Evolutionary conservation across 2,113 vertebrate species (phyloP), one percentile per base, ranked within the genome.

Genomic region (Etheostoma cragini): DNA sequence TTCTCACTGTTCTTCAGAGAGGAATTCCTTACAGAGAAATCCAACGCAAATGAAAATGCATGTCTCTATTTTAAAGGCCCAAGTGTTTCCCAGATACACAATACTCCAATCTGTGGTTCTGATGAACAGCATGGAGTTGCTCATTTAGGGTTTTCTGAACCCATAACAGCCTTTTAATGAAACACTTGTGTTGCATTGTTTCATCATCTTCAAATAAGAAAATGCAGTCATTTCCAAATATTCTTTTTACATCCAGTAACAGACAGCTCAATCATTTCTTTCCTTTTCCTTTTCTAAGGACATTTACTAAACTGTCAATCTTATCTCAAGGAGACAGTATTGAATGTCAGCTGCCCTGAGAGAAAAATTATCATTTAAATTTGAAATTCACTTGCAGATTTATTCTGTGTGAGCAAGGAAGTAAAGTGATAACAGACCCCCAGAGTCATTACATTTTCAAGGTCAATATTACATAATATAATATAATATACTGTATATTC

Each of bases 311-410:
- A 24, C 56, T 49, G n/a, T 54, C 58, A 57, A 50, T 76, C 69
- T 73, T 69, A 63, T 81, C 24, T 80, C 89, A 86, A 87, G 66
- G 73, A 81, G 72, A 87, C 14, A n/a, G 53, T 8, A 24, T 14
- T 35, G 64, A 86, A 71, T 72, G 50, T 35, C 53, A 52, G 66
- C 80, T 80, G 65, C 63, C 66, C 60, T 62, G 72, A 57, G 19
- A 76, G n/a, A 81, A 78, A 42, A 60, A 63, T 38, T 66, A 78
- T 47, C 1, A 69, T 73, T 75, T 46, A 35, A 47, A 80, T 54
- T 33, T 68, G 26, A 73, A 69, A 76, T 78, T 72, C 52, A 72
- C 15, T 56, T 24, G 45, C 70, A 58, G 63, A 76, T 76, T 35
- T 50, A 47, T 80, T 70, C 35, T 42, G 49, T 24, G 22, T 54